These are phyloP conservation scores for Passer domesticus DNA, from an alignment of 2,113 vertebrate species.

Conservation along the genomic window DNA sequence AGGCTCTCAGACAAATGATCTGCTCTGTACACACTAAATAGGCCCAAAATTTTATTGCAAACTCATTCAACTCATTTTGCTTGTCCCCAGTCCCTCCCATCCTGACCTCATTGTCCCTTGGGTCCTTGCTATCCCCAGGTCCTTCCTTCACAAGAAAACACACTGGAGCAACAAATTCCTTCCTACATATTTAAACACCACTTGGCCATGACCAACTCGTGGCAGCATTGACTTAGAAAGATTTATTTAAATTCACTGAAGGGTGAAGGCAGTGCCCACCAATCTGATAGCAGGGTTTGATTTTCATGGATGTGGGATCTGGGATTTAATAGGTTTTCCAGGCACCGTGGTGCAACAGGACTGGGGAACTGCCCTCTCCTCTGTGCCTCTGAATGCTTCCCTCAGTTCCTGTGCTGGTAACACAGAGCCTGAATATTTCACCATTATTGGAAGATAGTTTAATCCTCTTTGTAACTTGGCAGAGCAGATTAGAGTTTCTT, in stretches of 20 bases:
- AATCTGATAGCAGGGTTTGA: neutral
- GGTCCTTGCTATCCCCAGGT: neutral
- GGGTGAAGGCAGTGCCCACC: neutral
- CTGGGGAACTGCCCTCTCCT: neutral
- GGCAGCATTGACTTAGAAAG: neutral
- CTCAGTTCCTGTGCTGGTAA: neutral
- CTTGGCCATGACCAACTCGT: neutral
- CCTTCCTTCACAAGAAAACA: neutral
- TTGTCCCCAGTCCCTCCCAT: neutral
- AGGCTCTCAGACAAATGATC: neutral
- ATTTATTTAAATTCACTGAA: neutral
- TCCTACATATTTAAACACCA: neutral
- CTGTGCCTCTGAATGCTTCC: neutral
- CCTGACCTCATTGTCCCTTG: neutral
- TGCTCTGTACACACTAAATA: neutral
- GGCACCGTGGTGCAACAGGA: neutral
- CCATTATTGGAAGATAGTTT: constrained; percentile 6
- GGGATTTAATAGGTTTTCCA: neutral
- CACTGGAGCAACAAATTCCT: neutral
- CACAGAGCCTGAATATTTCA: neutral
- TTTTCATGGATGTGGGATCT: neutral
- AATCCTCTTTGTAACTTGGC: neutral
- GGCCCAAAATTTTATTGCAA: neutral
- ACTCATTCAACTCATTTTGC: neutral
- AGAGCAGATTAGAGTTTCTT: constrained; percentile 1